A percentile compares a stretch with the other conserved stretches of the same genome.
phyloP scores from a whole-genome alignment of 2,113 vertebrate genomes.

The Hoplias malabaricus region DNA sequence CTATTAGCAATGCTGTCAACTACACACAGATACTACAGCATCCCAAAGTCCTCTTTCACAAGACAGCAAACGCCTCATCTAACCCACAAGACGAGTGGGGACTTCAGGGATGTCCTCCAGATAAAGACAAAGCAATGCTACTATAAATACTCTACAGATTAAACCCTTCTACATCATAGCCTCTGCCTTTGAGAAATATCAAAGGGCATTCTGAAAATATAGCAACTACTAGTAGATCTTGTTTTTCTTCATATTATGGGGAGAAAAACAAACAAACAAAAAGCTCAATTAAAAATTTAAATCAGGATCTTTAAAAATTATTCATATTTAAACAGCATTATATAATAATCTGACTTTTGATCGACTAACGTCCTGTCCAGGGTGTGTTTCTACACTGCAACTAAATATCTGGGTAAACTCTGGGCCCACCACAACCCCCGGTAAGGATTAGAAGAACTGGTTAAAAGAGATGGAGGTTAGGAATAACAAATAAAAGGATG shows the following conservation, averaged over 20 bases:
- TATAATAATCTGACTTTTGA: too few relatives aligned
- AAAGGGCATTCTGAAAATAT: neutral
- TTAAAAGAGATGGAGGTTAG: too few relatives aligned
- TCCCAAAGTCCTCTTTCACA: neutral
- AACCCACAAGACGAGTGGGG: neutral
- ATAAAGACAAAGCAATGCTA: neutral
- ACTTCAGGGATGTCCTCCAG: conserved; percentile 23
- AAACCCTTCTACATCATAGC: neutral
- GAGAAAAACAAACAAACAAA: too few relatives aligned
- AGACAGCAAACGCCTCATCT: neutral
- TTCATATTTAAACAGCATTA: too few relatives aligned
- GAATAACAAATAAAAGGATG: too few relatives aligned
- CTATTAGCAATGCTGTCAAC: neutral
- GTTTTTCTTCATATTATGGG: neutral
- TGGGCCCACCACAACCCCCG: too few relatives aligned
- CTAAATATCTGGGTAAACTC: too few relatives aligned
- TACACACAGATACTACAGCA: neutral
- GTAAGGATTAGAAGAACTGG: too few relatives aligned
- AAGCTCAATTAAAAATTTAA: too few relatives aligned
- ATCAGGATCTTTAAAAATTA: too few relatives aligned
- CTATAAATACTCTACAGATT: conserved; percentile 2
- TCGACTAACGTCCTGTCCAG: too few relatives aligned
- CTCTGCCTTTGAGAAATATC: neutral
- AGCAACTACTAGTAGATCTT: neutral
- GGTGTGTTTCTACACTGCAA: too few relatives aligned